Evolutionary conservation across 2,888 invertebrate genomes (phyloP), one percentile per base, ranked within the genome.

Genomic region (Lycia hirtaria): DNA sequence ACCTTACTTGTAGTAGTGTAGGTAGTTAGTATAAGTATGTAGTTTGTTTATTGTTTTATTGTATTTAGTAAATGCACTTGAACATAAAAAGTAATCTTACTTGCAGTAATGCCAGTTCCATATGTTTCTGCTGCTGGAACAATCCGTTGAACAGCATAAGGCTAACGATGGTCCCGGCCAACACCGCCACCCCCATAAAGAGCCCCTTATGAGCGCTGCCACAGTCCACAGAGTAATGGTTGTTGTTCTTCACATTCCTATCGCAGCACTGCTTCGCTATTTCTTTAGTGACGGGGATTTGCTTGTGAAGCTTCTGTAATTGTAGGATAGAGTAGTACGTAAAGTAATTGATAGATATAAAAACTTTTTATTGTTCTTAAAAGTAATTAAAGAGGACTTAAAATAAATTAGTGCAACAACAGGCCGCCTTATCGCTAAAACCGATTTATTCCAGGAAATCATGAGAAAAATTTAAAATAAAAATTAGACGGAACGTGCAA

Each of bases 141-240:
- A 96, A 88, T 12, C 95, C 95, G 73, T 95, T 95, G 79, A 95
- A 96, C 56, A 95, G 90, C 76, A 96, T 95, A 24, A 96, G 92
- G 62, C 94, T 94, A 70, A 95, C 94, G 66, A 95, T 94, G 32
- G 95, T 95, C 3, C 95, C 93, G 0, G 95, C 95, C 3, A 96
- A 91, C 10, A 95, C 93, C 7, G 95, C 88, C 43, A 96, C 93
- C 3, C 96, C 93, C 82, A 87, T 80, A 69, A 93, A 94, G 80
- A 96, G 87, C 72, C 96, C 89, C 87, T 94, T 94, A 77, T 95
- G 95, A 9, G 96, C 94, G 65, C 94, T 94, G 35, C 95, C 94
- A 80, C 96, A 96, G 87, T 96, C 96, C 37, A 96, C 94, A 0
- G 94, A 94, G 80, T 94, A 94, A 70, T 94, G 94, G 69, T 87